Conservation (phyloP, 2,113 vertebrate genomes). For the Okapia johnstoni region DNA sequence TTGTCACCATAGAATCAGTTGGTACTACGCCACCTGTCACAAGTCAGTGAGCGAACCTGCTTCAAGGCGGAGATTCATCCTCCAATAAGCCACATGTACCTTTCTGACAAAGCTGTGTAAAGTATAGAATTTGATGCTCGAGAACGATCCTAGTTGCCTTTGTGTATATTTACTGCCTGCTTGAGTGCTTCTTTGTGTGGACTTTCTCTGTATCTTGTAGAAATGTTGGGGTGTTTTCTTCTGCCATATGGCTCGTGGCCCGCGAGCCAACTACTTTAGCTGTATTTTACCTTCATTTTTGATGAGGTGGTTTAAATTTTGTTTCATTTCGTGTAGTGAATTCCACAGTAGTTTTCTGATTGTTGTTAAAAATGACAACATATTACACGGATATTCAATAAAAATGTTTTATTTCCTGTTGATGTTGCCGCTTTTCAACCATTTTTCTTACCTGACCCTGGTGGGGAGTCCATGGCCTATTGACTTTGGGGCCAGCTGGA, state of each 20-base stretch:
- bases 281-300: constrained; percentile 98
- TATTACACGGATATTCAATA: constrained; percentile 98
- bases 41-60: constrained; percentile 80
- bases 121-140: constrained; percentile 98
- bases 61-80: constrained; percentile 82
- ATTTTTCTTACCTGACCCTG: constrained; percentile 34
- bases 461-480: accelerated
- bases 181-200: constrained; percentile 99
- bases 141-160: constrained; percentile 99
- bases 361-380: constrained; percentile 98
- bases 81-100: constrained; percentile 88
- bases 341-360: constrained; percentile 98
- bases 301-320: constrained; percentile 97
- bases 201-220: constrained; percentile 98
- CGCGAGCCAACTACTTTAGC: constrained; percentile 92
- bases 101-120: constrained; percentile 97
- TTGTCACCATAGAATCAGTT: constrained; percentile 69
- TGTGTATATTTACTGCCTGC: constrained; percentile 99
- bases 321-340: constrained; percentile 99
- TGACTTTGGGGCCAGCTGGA: neutral
- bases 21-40: constrained; percentile 70
- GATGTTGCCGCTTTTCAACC: constrained; percentile 83
- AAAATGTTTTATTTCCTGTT: constrained; percentile 99
- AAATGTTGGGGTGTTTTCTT: constrained; percentile 97
- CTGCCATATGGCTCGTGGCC: constrained; percentile 93